A percentile compares a stretch with the other conserved stretches of the same genome.
These are phyloP conservation scores for Dynastes grantii DNA, from an alignment of 2,888 invertebrate genomes.

Conservation along the genomic window DNA sequence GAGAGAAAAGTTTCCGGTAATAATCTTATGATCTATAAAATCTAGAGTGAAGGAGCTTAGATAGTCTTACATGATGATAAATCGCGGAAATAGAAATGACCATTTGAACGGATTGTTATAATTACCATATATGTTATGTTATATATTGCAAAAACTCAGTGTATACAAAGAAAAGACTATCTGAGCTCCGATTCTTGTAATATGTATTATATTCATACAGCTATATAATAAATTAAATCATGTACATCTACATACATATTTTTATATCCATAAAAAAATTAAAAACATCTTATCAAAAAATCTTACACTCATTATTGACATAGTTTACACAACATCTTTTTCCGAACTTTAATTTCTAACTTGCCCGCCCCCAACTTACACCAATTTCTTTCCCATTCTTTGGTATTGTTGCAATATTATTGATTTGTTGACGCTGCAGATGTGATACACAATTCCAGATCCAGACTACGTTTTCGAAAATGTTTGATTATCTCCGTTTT, in stretches of 20 bases:
- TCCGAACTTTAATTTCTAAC: background rate
- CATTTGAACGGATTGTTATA: no score
- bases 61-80: no score
- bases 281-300: slow-evolving; percentile 36
- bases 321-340: background rate
- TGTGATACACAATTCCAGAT: no score
- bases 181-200: no score
- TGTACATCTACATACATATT: slow-evolving; percentile 22
- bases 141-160: no score
- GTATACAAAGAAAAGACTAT: no score
- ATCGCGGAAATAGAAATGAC: no score
- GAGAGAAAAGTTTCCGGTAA: slow-evolving; percentile 45
- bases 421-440: background rate
- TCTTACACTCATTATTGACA: slow-evolving; percentile 35
- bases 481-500: no score
- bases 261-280: background rate
- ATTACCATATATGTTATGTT: no score
- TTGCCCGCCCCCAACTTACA: background rate
- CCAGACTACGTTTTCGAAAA: no score
- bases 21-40: slow-evolving; percentile 51
- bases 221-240: slow-evolving; percentile 50
- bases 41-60: no score
- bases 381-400: background rate
- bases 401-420: background rate
- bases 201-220: slow-evolving; percentile 47